A percentile compares a stretch with the other conserved stretches of the same genome.
Evolutionary conservation across 2,797 vertebrate species (phyloP).

Genomic region (Emydoidea blandingii): DNA sequence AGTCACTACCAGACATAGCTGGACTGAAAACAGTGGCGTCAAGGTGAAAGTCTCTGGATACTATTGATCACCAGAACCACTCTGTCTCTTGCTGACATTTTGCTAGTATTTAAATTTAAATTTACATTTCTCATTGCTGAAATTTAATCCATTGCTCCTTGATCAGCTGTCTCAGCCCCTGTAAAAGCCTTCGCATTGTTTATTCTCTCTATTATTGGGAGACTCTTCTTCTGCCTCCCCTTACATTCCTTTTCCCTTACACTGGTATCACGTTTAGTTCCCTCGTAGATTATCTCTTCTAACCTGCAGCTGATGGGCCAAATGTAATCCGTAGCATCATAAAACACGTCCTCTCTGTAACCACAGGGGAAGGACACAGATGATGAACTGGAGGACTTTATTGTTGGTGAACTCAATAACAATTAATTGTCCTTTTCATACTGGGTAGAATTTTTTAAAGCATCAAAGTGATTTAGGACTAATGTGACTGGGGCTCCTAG

Average conservation of each 20-base stretch:
- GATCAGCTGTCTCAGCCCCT: not conserved
- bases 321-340: not conserved
- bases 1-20: too few relatives aligned
- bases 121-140: not conserved
- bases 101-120: not conserved
- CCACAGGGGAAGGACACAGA: not conserved
- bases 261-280: not conserved
- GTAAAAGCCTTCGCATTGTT: not conserved
- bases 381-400: not conserved
- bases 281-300: not conserved
- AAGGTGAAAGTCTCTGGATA: not conserved
- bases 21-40: not conserved
- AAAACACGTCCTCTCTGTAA: not conserved
- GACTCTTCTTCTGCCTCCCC: too few relatives aligned
- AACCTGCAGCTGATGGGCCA: not conserved
- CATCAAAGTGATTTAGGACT: not conserved
- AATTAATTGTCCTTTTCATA: not conserved
- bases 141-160: not conserved
- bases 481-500: not conserved
- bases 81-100: not conserved
- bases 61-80: not conserved
- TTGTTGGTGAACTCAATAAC: not conserved
- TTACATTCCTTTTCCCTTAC: not conserved
- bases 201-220: not conserved
- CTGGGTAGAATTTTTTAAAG: not conserved